phyloP scores from a whole-genome alignment of 2,888 invertebrate species.

The Lasius fuliginosus region DNA sequence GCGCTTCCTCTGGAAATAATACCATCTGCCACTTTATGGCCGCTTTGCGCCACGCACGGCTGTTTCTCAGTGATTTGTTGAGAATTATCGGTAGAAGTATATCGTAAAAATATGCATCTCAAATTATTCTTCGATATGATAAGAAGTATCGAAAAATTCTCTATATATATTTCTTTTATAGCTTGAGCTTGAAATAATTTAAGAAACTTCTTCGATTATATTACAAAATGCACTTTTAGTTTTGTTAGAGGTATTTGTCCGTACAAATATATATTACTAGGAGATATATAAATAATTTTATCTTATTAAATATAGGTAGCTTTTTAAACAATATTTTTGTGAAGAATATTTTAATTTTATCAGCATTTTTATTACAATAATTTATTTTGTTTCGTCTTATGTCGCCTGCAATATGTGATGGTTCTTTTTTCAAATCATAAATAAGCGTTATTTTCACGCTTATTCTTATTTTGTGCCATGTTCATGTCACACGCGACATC shows the following conservation, averaged over 20 bases:
- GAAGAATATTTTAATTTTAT: conserved; percentile 10
- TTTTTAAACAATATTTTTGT: background rate
- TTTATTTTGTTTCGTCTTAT: background rate
- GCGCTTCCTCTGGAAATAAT: conserved; percentile 25
- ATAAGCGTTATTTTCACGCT: conserved; percentile 33
- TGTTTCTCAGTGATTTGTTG: conserved; percentile 38
- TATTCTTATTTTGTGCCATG: conserved; percentile 46
- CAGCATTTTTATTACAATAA: background rate
- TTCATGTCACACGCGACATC: conserved; percentile 33
- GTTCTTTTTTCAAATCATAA: conserved; percentile 22
- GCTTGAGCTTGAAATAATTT: background rate
- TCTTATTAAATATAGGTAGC: background rate
- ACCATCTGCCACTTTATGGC: conserved; percentile 19
- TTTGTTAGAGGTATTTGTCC: background rate
- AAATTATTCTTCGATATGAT: background rate
- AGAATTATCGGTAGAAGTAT: background rate
- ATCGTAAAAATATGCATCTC: background rate
- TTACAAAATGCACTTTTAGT: background rate
- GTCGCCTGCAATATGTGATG: background rate
- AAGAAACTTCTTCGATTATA: background rate
- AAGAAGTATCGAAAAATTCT: background rate
- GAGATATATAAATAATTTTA: background rate
- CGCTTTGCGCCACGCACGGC: background rate
- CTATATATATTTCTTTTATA: background rate
- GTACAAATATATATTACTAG: background rate